A percentile compares a stretch with the other conserved stretches of the same genome.
Evolutionary conservation across 1,140 invertebrate species (phyloP).

Genomic region (Portunus trituberculatus): DNA sequence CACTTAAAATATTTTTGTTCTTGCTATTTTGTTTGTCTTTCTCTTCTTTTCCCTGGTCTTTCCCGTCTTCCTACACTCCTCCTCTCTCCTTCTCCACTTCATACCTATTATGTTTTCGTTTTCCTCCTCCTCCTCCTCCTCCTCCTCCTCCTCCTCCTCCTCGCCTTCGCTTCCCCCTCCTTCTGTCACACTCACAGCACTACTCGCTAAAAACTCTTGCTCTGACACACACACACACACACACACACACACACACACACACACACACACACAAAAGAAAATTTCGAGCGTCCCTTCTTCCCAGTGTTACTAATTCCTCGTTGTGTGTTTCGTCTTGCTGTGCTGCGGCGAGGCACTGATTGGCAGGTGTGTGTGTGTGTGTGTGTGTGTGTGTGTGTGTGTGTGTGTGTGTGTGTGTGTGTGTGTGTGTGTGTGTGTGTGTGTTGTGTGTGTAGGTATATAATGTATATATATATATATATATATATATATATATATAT

Average conservation of each 20-base stretch:
- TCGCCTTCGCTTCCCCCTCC: background rate
- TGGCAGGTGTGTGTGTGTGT: background rate
- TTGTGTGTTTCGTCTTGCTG: no score
- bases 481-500: conserved; percentile 42
- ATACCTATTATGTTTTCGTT: no score
- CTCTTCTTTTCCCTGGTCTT: background rate
- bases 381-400: conserved; percentile 48
- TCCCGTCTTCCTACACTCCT: background rate
- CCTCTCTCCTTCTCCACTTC: background rate
- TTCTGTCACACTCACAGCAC: no score
- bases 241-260: no score
- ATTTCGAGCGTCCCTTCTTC: no score
- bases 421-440: background rate
- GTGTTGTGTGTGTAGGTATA: background rate
- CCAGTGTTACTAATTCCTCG: no score
- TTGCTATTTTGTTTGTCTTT: background rate
- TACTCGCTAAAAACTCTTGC: no score
- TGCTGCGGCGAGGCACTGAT: no score
- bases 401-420: conserved; percentile 41
- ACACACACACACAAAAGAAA: background rate
- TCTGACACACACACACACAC: no score
- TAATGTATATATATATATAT: conserved; percentile 48
- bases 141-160: background rate
- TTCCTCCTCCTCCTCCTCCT: background rate
- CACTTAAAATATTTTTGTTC: no score